A percentile compares a stretch with the other conserved stretches of the same genome.
Conservation (phyloP, 2,797 vertebrate genomes). For the Siniperca undulata region DNA sequence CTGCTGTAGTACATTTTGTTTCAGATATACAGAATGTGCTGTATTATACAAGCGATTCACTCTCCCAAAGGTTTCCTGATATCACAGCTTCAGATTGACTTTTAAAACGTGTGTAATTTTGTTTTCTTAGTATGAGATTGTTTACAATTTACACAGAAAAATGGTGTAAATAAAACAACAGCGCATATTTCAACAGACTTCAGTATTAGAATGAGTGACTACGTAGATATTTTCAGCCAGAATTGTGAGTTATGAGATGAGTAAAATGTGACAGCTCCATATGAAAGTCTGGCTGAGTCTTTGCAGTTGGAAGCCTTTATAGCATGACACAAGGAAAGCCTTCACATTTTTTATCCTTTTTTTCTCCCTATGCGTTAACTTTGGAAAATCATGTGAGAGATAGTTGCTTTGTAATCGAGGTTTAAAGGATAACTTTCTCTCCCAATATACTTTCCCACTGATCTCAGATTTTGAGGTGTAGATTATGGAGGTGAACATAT, state of each 20-base stretch:
- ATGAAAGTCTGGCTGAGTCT: slow-evolving; percentile 82
- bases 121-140: not conserved
- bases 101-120: slow-evolving; percentile 19
- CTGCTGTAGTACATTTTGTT: not conserved
- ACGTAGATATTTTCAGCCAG: slow-evolving; percentile 72
- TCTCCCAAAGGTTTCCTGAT: slow-evolving; percentile 30
- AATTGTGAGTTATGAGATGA: slow-evolving; percentile 71
- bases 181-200: slow-evolving; percentile 29
- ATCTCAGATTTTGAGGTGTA: slow-evolving; percentile 63
- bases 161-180: slow-evolving; percentile 43
- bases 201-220: slow-evolving; percentile 48
- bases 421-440: slow-evolving; percentile 79
- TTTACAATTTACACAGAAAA: slow-evolving; percentile 37
- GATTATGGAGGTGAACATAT: slow-evolving; percentile 58
- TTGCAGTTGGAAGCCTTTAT: slow-evolving; percentile 82
- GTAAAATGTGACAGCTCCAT: slow-evolving; percentile 82
- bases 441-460: slow-evolving; percentile 62
- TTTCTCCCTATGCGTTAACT: slow-evolving; percentile 76
- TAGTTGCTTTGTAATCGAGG: slow-evolving; percentile 75
- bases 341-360: slow-evolving; percentile 57
- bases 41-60: slow-evolving; percentile 15
- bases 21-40: not conserved
- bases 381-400: slow-evolving; percentile 79
- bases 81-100: slow-evolving; percentile 26
- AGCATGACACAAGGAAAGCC: slow-evolving; percentile 77